phyloP scores from a whole-genome alignment of 2,113 vertebrate species.

The Verasper variegatus region DNA sequence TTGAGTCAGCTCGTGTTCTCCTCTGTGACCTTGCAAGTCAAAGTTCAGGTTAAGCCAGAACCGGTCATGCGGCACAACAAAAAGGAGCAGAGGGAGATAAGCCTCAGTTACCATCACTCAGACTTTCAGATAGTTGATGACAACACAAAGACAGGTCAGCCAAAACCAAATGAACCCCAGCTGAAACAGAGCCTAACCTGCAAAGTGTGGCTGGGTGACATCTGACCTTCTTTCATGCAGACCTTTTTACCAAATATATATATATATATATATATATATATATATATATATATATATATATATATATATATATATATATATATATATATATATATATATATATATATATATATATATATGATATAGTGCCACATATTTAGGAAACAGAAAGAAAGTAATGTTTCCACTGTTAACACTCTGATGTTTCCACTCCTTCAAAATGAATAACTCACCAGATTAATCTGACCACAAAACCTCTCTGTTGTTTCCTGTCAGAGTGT shows the following conservation, averaged over 20 bases:
- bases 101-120: conserved; percentile 8
- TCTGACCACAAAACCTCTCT: neutral
- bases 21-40: neutral
- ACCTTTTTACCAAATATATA: neutral
- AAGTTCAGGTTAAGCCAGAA: conserved; percentile 10
- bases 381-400: neutral
- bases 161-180: conserved; percentile 25
- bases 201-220: conserved; percentile 12
- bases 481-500: neutral
- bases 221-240: conserved; percentile 10
- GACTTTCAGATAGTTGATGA: conserved; percentile 33
- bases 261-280: too few relatives aligned
- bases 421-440: neutral
- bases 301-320: too few relatives aligned
- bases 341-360: neutral
- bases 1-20: neutral
- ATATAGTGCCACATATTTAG: neutral
- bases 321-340: too few relatives aligned
- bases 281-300: too few relatives aligned
- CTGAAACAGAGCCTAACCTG: conserved; percentile 13
- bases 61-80: conserved; percentile 7
- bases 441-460: neutral
- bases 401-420: neutral
- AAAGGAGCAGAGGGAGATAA: neutral
- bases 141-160: conserved; percentile 14